A percentile compares a stretch with the other conserved stretches of the same genome.
Evolutionary conservation across 2,113 vertebrate species (phyloP).

Genomic region (Morone chrysops): DNA sequence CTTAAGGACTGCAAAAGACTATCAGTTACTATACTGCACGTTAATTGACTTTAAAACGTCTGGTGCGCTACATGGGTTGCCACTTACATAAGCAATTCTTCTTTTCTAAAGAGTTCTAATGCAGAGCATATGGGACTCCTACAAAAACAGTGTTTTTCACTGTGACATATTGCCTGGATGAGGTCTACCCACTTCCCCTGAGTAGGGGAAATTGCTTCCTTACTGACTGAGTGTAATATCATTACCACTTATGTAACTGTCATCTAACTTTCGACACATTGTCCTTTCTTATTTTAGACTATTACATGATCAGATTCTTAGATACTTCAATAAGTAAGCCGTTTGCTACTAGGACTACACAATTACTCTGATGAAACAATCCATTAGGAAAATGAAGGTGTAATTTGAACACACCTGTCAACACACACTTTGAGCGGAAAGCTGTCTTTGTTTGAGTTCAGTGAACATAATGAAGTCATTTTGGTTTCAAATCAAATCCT

Average conservation of each 20-base stretch:
- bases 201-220: neutral
- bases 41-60: neutral
- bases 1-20: neutral
- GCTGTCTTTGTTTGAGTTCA: neutral
- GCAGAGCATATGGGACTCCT: neutral
- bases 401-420: conserved; percentile 11
- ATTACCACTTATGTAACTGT: neutral
- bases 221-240: neutral
- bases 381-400: neutral
- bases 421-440: neutral
- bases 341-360: neutral
- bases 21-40: neutral
- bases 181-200: neutral
- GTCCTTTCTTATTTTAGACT: neutral
- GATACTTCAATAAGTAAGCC: neutral
- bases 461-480: conserved; percentile 3
- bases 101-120: neutral
- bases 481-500: neutral
- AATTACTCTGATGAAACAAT: neutral
- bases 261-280: neutral
- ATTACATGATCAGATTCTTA: neutral
- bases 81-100: conserved; percentile 8
- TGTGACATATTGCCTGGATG: neutral
- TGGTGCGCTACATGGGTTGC: neutral
- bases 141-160: neutral